Percentiles rank a stretch among this genome's conserved stretches.
Conservation (phyloP, 2,888 invertebrate genomes). For the Tortricodes alternella region DNA sequence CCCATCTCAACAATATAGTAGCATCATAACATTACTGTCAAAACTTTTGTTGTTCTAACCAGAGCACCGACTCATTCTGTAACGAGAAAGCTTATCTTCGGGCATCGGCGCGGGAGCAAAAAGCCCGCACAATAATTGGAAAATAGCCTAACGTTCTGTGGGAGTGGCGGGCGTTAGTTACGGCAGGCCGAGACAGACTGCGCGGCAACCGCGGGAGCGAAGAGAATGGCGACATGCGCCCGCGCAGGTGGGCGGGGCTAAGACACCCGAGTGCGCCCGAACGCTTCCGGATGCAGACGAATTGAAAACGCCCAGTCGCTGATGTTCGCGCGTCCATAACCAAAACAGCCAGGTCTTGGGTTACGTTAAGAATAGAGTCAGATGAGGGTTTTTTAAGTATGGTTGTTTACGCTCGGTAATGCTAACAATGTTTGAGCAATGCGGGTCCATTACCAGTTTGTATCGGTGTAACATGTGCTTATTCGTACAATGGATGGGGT, state of each 20-base stretch:
- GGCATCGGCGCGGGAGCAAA: slow-evolving; percentile 66
- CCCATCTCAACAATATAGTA: slow-evolving; percentile 25
- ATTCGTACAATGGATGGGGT: slow-evolving; percentile 45
- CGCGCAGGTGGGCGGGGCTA: slow-evolving; percentile 64
- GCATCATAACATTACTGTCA: slow-evolving; percentile 38
- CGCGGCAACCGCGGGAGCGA: slow-evolving; percentile 41
- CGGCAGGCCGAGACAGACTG: slow-evolving; percentile 53
- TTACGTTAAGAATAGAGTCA: slow-evolving; percentile 33
- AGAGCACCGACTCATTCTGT: slow-evolving; percentile 31
- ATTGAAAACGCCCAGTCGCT: slow-evolving; percentile 71
- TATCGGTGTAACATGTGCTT: slow-evolving; percentile 49
- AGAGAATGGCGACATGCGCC: slow-evolving; percentile 49
- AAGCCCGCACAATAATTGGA: slow-evolving; percentile 76
- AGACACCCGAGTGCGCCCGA: slow-evolving; percentile 61
- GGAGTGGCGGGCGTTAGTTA: slow-evolving; percentile 60
- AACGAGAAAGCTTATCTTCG: slow-evolving; percentile 71
- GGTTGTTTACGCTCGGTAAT: slow-evolving; percentile 49
- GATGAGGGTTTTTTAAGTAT: slow-evolving; percentile 42
- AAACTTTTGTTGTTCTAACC: slow-evolving; percentile 47
- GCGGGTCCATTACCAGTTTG: slow-evolving; percentile 48
- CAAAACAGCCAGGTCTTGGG: slow-evolving; percentile 54
- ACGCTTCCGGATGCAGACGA: slow-evolving; percentile 58
- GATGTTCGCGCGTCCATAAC: slow-evolving; percentile 48
- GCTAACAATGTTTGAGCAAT: slow-evolving; percentile 56
- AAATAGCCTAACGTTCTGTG: slow-evolving; percentile 67